Evolutionary conservation across 2,888 invertebrate species (phyloP).

Genomic region (Eupsilia transversa): DNA sequence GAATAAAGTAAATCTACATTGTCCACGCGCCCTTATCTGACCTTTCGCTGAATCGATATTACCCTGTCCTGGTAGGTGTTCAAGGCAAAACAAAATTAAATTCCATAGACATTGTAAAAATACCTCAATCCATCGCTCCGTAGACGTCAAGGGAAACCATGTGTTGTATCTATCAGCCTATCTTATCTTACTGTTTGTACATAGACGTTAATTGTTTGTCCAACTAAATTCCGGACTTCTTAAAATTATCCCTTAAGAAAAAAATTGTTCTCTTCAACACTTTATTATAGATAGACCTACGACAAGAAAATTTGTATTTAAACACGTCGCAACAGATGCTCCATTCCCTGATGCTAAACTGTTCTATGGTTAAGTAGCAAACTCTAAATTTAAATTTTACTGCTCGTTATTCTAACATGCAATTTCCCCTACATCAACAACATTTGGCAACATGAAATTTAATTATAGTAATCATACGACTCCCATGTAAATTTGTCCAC

Average conservation of each 20-base stretch:
- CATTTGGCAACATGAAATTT: slow-evolving; percentile 54
- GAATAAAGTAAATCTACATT: slow-evolving; percentile 15
- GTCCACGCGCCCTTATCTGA: slow-evolving; percentile 59
- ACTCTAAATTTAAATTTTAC: slow-evolving; percentile 23
- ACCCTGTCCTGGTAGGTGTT: slow-evolving; percentile 40
- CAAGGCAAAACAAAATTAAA: slow-evolving; percentile 42
- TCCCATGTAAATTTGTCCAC: slow-evolving; percentile 71
- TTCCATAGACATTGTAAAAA: slow-evolving; percentile 38
- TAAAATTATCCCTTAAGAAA: slow-evolving; percentile 5
- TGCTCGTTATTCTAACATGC: slow-evolving; percentile 19
- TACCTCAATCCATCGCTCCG: slow-evolving; percentile 22
- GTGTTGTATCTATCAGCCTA: slow-evolving; percentile 6
- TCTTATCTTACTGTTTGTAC: slow-evolving; percentile 42
- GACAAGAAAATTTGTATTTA: background rate
- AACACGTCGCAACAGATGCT: slow-evolving; percentile 29
- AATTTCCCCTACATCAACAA: slow-evolving; percentile 41
- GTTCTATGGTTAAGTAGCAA: slow-evolving; percentile 17
- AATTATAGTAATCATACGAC: slow-evolving; percentile 68
- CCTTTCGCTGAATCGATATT: slow-evolving; percentile 71
- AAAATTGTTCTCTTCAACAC: background rate
- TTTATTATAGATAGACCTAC: background rate
- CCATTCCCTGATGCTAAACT: slow-evolving; percentile 10
- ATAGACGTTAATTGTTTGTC: slow-evolving; percentile 33
- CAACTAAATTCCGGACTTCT: slow-evolving; percentile 16
- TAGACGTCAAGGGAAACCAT: slow-evolving; percentile 6